phyloP scores from a whole-genome alignment of 2,888 invertebrate genomes.

The Phymatocera aterrima region DNA sequence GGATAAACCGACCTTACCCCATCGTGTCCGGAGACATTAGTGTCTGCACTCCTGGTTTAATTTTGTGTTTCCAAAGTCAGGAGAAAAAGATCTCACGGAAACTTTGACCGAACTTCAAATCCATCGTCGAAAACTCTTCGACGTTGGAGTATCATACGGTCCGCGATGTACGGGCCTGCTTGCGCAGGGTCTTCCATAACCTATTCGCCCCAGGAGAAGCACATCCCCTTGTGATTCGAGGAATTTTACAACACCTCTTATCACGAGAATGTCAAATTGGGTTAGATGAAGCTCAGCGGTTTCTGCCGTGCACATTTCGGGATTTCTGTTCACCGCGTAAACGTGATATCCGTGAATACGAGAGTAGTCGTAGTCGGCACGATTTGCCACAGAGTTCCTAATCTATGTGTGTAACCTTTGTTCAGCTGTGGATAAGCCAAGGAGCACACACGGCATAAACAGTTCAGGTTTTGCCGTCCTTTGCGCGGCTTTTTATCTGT shows the following conservation, averaged over 20 bases:
- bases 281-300: conserved; percentile 11
- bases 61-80: background rate
- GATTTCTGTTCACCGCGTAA: background rate
- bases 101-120: conserved; percentile 15
- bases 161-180: background rate
- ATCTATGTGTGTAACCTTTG: conserved; percentile 23
- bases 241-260: conserved; percentile 32
- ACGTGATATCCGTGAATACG: conserved; percentile 8
- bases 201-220: background rate
- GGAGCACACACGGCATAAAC: conserved; percentile 10
- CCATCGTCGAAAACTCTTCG: background rate
- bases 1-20: background rate
- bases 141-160: background rate
- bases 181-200: background rate
- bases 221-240: conserved; percentile 5
- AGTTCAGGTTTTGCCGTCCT: conserved; percentile 9
- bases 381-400: conserved; percentile 7
- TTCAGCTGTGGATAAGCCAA: conserved; percentile 31
- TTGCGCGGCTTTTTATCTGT: background rate
- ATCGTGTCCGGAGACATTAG: background rate
- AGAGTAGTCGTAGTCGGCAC: background rate
- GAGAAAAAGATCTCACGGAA: background rate
- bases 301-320: background rate
- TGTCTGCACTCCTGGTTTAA: background rate
- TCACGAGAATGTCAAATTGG: conserved; percentile 27